Percentiles rank a stretch among this genome's conserved stretches.
phyloP scores from a whole-genome alignment of 2,113 vertebrate species.

The Scytalopus superciliaris region DNA sequence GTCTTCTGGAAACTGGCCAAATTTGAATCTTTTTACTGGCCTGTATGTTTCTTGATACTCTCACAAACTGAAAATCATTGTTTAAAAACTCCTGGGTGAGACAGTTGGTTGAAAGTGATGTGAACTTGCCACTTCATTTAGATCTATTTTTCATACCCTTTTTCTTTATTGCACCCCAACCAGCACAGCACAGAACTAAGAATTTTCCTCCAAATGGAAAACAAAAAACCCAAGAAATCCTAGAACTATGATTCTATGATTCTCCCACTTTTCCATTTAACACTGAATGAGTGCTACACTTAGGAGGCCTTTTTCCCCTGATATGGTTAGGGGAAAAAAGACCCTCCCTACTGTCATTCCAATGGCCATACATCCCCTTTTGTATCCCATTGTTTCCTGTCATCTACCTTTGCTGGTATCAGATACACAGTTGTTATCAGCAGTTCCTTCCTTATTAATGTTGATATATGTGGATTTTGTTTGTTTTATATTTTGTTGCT shows the following conservation, averaged over 20 bases:
- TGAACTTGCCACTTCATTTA: not conserved
- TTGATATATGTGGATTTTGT: not conserved
- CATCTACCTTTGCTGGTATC: not conserved
- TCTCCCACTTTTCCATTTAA: not conserved
- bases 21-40: not conserved
- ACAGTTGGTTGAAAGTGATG: not conserved
- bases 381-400: not conserved
- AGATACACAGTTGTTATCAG: not conserved
- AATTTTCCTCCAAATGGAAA: not conserved
- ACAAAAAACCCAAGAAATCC: not conserved
- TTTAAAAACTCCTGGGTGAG: not conserved
- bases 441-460: constrained; percentile 30
- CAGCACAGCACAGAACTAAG: not conserved
- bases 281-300: not conserved
- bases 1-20: not conserved
- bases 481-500: constrained; percentile 39
- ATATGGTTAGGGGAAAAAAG: not conserved
- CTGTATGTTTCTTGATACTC: not conserved
- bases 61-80: not conserved
- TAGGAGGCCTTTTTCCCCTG: not conserved
- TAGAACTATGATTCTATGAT: not conserved
- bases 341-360: not conserved
- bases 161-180: not conserved
- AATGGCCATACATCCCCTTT: not conserved
- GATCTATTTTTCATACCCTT: not conserved